Base-by-base conservation (phyloP, 2,888 invertebrate species). In the Papilio protenor region DNA sequence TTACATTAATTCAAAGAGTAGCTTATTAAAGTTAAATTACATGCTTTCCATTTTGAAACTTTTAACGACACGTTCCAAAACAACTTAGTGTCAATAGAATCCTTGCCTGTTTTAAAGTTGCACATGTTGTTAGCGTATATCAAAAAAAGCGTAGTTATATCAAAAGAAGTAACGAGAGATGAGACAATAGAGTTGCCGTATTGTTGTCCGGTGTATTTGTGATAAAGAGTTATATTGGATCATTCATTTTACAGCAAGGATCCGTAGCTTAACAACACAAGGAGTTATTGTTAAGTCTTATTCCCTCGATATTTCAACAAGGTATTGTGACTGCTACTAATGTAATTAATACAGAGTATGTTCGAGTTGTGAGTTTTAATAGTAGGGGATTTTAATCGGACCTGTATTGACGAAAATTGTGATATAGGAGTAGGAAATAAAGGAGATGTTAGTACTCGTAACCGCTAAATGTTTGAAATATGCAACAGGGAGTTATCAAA, bases 151-250 rank as follows among this genome's bases (percentile, higher is more conserved):
- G 79, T 70, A 79, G 81, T 81, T 82, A 80, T 80, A 82, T 81
- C 81, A 57, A 82, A 83, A 77, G 77, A 77, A 78, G 77, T 79
- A 82, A 79, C 79, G 79, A 77, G 81, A 82, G 83, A 83, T 80
- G 82, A 85, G 83, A 85, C 84, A 85, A 85, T 83, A 77, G 84
- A 57, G 57, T 57, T 23, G 57, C 21, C 76, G 83, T 81, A 84
- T 84, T 84, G 83, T 85, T 83, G 82, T 82, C 84, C 84, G 82
- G 73, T 73, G 75, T 81, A 82, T 83, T 79, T 83, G 82, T 81
- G 83, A 83, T 85, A 82, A 84, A 83, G 82, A 83, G 81, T 82
- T 81, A 82, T 84, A 84, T 84, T 84, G 82, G 82, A 84, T 82
- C 83, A 83, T 84, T 83, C 82, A 81, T 83, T 84, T 82, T 81